phyloP scores from a whole-genome alignment of 2,797 vertebrate species.

The Rhinichthys osculus region DNA sequence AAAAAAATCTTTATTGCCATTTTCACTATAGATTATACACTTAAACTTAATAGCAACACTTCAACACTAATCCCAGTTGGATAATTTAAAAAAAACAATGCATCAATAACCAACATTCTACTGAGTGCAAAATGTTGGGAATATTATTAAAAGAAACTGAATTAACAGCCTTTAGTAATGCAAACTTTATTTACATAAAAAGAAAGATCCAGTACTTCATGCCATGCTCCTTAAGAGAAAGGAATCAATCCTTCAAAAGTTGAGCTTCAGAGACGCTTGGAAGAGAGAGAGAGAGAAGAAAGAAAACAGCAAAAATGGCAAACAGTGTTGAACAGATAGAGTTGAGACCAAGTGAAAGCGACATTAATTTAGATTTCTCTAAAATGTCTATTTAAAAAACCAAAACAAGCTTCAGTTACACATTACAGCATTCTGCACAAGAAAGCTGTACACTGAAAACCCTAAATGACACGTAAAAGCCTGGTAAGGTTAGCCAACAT shows the following conservation, averaged over 20 bases:
- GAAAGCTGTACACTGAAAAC: conserved; percentile 78
- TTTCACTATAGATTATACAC: conserved; percentile 78
- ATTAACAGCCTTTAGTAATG: conserved; percentile 80
- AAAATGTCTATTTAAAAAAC: conserved; percentile 47
- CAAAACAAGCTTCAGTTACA: conserved; percentile 69
- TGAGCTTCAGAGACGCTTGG: conserved; percentile 67
- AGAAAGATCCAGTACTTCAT: conserved; percentile 84
- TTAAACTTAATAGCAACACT: conserved; percentile 69
- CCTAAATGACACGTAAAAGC: conserved; percentile 69
- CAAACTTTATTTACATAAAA: conserved; percentile 96
- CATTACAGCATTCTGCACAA: conserved; percentile 73
- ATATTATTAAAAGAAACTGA: conserved; percentile 60
- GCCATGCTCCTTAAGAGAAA: conserved; percentile 88
- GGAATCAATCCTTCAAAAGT: conserved; percentile 82
- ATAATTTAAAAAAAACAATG: conserved; percentile 75
- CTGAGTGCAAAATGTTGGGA: conserved; percentile 61
- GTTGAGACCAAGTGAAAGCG: conserved; percentile 28
- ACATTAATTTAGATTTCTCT: conserved; percentile 35
- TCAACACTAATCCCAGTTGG: conserved; percentile 67
- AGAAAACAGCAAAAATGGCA: conserved; percentile 41
- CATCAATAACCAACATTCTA: conserved; percentile 65
- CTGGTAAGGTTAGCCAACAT: conserved; percentile 74
- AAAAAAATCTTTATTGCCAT: conserved; percentile 75
- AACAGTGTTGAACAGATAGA: conserved; percentile 23
- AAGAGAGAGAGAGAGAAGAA: conserved; percentile 18